A percentile compares a stretch with the other conserved stretches of the same genome.
Conservation (phyloP, 2,888 invertebrate species). For the Calephelis perditalis region DNA sequence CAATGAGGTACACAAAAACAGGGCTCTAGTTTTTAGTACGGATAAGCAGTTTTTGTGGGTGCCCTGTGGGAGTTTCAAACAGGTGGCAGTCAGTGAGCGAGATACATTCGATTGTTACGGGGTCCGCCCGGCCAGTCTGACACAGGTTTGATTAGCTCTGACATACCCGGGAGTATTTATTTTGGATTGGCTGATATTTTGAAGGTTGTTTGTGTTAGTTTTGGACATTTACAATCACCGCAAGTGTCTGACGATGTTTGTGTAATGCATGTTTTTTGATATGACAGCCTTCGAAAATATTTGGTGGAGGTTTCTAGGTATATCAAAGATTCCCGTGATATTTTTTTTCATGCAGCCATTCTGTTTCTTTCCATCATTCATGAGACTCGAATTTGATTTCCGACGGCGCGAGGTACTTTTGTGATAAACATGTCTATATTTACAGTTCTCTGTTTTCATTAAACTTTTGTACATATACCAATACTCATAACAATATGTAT, state of each 20-base stretch:
- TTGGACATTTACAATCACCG: conserved; percentile 1
- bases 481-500: too few species aligned
- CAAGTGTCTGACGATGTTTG: background rate
- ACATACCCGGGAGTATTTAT: conserved; percentile 18
- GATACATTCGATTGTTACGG: conserved; percentile 23
- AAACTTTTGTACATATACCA: too few species aligned
- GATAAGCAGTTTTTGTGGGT: conserved; percentile 68
- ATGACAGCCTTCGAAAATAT: background rate
- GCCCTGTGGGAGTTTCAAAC: conserved; percentile 51
- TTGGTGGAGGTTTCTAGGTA: background rate
- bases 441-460: too few species aligned
- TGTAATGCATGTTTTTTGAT: background rate
- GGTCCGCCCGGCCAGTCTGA: background rate
- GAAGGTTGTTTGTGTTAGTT: conserved; percentile 10
- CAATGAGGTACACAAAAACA: conserved; percentile 2
- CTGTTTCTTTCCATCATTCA: conserved; percentile 16
- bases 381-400: too few species aligned
- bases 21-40: conserved; percentile 9
- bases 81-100: conserved; percentile 48
- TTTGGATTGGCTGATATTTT: conserved; percentile 12
- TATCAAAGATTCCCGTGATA: background rate
- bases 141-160: conserved; percentile 17
- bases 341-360: background rate
- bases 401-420: too few species aligned
- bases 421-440: too few species aligned